phyloP scores from a whole-genome alignment of 2,113 vertebrate genomes.

The Malurus melanocephalus region DNA sequence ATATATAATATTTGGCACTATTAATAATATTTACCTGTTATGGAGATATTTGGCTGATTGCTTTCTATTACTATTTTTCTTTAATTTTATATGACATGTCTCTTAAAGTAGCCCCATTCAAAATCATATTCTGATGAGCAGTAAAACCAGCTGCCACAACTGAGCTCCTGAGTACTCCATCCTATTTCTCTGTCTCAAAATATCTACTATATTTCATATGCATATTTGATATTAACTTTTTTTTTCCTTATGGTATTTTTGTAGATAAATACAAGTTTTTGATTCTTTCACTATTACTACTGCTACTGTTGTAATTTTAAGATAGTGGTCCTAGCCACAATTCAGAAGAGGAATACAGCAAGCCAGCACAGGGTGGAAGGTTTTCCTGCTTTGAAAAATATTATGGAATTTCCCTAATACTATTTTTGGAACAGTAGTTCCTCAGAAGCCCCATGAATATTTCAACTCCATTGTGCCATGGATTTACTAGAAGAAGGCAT shows the following conservation, averaged over 20 bases:
- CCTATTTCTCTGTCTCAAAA: background rate
- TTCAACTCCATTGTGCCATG: background rate
- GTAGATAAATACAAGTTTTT: background rate
- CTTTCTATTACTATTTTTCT: background rate
- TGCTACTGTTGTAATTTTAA: background rate
- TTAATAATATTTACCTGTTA: background rate
- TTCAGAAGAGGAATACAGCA: background rate
- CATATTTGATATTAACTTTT: background rate
- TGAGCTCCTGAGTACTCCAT: background rate
- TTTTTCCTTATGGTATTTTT: background rate
- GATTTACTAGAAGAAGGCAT: background rate
- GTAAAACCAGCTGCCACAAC: background rate
- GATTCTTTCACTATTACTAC: background rate
- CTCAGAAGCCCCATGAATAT: background rate
- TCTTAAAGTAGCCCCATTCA: background rate
- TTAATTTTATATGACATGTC: background rate
- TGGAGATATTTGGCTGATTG: background rate
- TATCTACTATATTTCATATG: background rate
- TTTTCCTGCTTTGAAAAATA: background rate
- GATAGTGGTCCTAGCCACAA: background rate
- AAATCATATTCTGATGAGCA: background rate
- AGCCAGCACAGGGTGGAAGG: background rate
- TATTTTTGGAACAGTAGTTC: background rate
- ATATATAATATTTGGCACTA: background rate
- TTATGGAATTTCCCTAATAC: background rate